A percentile compares a stretch with the other conserved stretches of the same genome.
phyloP scores from a whole-genome alignment of 2,888 invertebrate genomes.

The Parnassius smintheus region DNA sequence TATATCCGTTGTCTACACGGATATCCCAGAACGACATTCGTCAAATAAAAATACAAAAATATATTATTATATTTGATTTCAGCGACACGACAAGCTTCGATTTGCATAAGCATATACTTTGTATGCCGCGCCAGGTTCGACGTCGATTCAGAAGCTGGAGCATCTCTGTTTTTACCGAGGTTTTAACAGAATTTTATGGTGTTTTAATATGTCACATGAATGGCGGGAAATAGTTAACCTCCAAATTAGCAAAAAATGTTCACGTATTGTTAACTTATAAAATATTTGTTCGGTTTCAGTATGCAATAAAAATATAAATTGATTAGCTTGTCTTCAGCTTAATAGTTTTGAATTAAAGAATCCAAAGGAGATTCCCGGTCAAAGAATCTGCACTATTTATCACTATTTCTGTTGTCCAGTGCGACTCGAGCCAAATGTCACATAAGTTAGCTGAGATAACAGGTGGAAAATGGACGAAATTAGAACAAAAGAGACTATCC shows the following conservation, averaged over 20 bases:
- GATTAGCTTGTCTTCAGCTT: too few relatives aligned
- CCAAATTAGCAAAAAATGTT: neutral
- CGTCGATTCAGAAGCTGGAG: constrained; percentile 26
- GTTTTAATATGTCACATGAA: neutral
- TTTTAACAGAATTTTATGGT: neutral
- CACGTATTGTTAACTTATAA: too few relatives aligned
- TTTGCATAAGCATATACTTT: constrained; percentile 51
- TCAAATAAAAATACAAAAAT: constrained; percentile 43
- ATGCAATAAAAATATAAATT: too few relatives aligned
- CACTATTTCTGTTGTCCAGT: too few relatives aligned
- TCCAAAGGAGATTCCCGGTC: too few relatives aligned
- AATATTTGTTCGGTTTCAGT: too few relatives aligned
- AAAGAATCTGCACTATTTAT: too few relatives aligned
- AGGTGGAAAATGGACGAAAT: too few relatives aligned
- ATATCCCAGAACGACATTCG: constrained; percentile 24
- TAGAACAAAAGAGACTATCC: too few relatives aligned
- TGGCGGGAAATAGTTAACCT: neutral
- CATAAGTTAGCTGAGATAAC: too few relatives aligned
- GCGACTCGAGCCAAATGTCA: too few relatives aligned
- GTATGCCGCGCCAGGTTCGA: constrained; percentile 40
- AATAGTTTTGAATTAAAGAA: too few relatives aligned
- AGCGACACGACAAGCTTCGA: constrained; percentile 36
- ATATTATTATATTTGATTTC: constrained; percentile 48
- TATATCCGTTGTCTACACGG: neutral
- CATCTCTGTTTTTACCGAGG: neutral